Conservation (phyloP, 2,113 vertebrate genomes). For the Castor canadensis region DNA sequence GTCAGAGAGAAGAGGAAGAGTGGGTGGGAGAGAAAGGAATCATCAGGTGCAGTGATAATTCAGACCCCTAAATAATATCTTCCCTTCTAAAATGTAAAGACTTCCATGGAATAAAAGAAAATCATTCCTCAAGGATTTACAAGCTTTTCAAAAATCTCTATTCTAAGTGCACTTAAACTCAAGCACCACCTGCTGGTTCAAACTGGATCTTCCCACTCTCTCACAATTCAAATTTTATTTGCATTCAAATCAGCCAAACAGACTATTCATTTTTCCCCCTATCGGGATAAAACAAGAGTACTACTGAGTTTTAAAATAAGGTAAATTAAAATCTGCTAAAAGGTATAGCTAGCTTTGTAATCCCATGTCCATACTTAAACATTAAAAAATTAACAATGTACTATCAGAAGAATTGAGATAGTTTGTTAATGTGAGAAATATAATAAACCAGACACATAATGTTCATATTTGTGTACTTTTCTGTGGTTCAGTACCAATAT, state of each 20-base stretch:
- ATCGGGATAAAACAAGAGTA: background rate
- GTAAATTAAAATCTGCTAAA: background rate
- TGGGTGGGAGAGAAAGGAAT: fast-evolving
- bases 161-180: constrained; percentile 65
- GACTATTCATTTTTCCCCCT: background rate
- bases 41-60: background rate
- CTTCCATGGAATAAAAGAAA: background rate
- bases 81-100: background rate
- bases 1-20: background rate
- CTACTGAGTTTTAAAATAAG: background rate
- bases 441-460: background rate
- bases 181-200: constrained; percentile 54
- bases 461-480: background rate
- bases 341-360: constrained; percentile 5
- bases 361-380: background rate
- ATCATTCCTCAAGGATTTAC: background rate
- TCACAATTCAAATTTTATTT: constrained; percentile 25
- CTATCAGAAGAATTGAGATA: background rate
- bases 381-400: background rate
- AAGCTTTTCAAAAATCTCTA: background rate
- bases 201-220: constrained; percentile 46
- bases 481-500: background rate
- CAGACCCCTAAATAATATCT: constrained; percentile 4
- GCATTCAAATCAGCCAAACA: constrained; percentile 34
- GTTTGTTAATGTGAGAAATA: background rate